Evolutionary conservation across 2,888 invertebrate species (phyloP), one percentile per base, ranked within the genome.

Genomic region (Apodemia hepburni): DNA sequence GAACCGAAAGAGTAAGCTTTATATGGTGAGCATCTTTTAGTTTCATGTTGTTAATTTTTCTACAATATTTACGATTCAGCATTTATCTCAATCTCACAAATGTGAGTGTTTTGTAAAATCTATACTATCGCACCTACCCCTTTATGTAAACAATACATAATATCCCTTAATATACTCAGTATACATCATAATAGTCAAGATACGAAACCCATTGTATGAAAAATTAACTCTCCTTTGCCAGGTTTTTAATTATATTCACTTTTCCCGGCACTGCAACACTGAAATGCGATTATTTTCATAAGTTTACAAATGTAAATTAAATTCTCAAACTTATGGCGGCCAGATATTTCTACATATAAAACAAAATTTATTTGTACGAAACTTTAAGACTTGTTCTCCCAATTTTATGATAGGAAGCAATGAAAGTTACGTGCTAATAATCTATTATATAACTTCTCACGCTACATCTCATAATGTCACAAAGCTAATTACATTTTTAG

Each of bases 151-250:
- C 22, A 2, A 22, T 22, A 2, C 22, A 22, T 22, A 22, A 1
- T 29, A 29, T 29, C 5, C 29, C 29, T 29, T 29, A 22, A 22
- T 22, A 22, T 22, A 22, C 22, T 22, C 22, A 22, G 22, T 22
- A 22, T 1, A 22, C 2, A 22, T 22, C 1, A 22, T 69, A 71
- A 69, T 71, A 71, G 71, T 72, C 15, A 27, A 22, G 12, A 18
- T 54, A 54, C 27, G 12, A 27, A 57, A 57, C 54, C 54, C 54
- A 12, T 11, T n/a, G 15, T 27, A 29, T n/a, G 1, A 6, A 7
- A 15, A 27, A 27, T 29, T 27, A 29, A 27, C 11, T 57, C 54
- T 27, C n/a, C 15, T 57, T 57, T 57, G 29, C 15, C 27, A 7
- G 54, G 15, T 63, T 60, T 69, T 66, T 49, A 33, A 61, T 61